Base-by-base conservation (phyloP, 2,888 invertebrate species). In the Seira musarum region DNA sequence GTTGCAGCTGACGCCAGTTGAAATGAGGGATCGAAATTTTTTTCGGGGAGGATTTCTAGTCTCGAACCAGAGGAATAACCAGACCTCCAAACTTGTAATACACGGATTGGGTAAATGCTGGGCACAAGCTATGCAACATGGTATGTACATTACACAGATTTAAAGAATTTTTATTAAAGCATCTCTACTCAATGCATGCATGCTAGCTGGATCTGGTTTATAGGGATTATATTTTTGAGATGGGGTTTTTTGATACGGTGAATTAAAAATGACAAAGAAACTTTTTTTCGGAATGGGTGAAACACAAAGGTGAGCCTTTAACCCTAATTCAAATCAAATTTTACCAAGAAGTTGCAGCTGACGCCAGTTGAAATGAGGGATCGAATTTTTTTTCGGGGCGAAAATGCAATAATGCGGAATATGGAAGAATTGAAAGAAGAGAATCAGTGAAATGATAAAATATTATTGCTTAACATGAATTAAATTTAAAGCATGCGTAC, bases 301-400 rank as follows among this genome's bases (percentile, higher is more conserved):
- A 64, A 40, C 10, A 71, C 60, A 67, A 79, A 67, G 72, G 79
- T 73, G 69, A 76, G 63, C 73, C 81, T 81, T 81, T 81, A 77
- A 81, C 76, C 81, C 79, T 68, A 72, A 75, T 77, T 72, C 67
- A 76, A 81, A 77, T 73, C 81, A 71, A 72, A 77, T 81, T 75
- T 71, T 13, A 66, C 72, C 82, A 76, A 82, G 79, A 80, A 80
- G 67, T 80, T 80, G 72, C 82, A 82, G 82, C 82, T 82, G 82
- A 82, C 82, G 82, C 46, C 15, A 64, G 68, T 67, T 46, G 2
- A 60, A 10, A 40, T 6, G 13, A 13, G 13, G 40, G 13, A 13
- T 40, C 40, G 6, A 2, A 53, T 53, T 3, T 17, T 53, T 53
- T 53, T 13, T 30, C 30, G 3, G 17, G 2, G 13, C 15, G 60